phyloP scores from a whole-genome alignment of 2,113 vertebrate genomes.

The Perccottus glenii region DNA sequence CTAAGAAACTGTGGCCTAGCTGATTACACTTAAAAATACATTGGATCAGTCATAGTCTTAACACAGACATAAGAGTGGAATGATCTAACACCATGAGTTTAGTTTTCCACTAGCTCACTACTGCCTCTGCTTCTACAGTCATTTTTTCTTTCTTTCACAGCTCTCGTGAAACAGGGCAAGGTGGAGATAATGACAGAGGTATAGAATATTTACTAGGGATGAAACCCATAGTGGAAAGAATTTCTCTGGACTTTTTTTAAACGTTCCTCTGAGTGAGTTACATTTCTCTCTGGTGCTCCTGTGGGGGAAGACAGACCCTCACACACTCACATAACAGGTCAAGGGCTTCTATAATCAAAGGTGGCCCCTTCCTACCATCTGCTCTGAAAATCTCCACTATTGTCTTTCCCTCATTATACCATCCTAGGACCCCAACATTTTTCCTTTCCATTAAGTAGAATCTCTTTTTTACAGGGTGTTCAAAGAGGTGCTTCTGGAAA shows the following conservation, averaged over 20 bases:
- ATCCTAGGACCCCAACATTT: slow-evolving; percentile 29
- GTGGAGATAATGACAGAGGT: slow-evolving; percentile 26
- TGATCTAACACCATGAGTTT: slow-evolving; percentile 48
- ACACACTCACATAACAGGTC: slow-evolving; percentile 8
- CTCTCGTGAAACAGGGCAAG: slow-evolving; percentile 9
- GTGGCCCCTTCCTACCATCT: slow-evolving; percentile 38
- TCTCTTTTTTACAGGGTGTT: slow-evolving; percentile 6
- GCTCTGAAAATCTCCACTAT: slow-evolving; percentile 27
- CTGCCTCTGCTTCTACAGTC: slow-evolving; percentile 15
- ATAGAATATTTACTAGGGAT: background rate
- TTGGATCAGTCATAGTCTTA: slow-evolving; percentile 6
- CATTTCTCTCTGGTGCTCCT: slow-evolving; percentile 31
- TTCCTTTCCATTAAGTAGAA: slow-evolving; percentile 26
- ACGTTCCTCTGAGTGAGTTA: slow-evolving; percentile 35
- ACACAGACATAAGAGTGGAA: slow-evolving; percentile 16
- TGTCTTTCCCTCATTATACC: slow-evolving; percentile 37
- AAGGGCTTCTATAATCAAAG: slow-evolving; percentile 32
- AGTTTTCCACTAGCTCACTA: slow-evolving; percentile 61
- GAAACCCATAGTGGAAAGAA: background rate
- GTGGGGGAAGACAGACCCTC: slow-evolving; percentile 24
- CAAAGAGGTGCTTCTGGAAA: slow-evolving; percentile 8
- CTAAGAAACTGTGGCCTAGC: slow-evolving; percentile 1
- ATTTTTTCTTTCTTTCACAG: slow-evolving; percentile 22
- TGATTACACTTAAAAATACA: slow-evolving; percentile 17
- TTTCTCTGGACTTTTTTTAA: slow-evolving; percentile 26